Evolutionary conservation across 1,140 invertebrate species (phyloP).

Genomic region (Drosophila mojavensis): DNA sequence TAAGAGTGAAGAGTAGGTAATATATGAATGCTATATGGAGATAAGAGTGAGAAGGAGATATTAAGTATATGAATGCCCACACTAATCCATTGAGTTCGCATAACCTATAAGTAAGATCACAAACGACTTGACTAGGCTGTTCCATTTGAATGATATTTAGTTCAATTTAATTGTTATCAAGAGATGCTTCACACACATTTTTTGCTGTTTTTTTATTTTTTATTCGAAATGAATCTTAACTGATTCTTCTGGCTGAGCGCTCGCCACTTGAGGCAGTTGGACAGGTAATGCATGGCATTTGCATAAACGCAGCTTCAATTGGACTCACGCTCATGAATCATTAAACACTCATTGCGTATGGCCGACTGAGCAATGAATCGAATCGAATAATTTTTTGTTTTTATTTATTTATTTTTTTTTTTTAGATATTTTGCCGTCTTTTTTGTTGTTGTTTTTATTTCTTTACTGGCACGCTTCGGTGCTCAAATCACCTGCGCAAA

Average conservation of each 20-base stretch:
- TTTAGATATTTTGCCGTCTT: background rate
- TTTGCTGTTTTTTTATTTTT: too few species aligned
- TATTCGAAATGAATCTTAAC: background rate
- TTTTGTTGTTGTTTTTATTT: background rate
- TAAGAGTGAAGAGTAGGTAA: too few species aligned
- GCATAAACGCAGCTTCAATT: conserved; percentile 5
- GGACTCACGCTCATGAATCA: conserved; percentile 18
- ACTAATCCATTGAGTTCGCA: too few species aligned
- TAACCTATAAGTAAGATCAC: too few species aligned
- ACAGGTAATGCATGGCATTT: conserved; percentile 7
- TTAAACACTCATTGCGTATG: conserved; percentile 33
- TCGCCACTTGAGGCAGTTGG: background rate
- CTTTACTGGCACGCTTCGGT: conserved; percentile 44
- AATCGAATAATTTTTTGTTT: background rate
- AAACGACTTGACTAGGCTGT: too few species aligned
- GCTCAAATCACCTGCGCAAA: conserved; percentile 67
- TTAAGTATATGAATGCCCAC: too few species aligned
- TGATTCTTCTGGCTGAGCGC: background rate
- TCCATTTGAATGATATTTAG: too few species aligned
- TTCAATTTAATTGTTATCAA: too few species aligned
- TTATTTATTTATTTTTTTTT: background rate
- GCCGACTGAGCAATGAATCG: conserved; percentile 36
- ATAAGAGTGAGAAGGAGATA: too few species aligned
- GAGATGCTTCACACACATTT: too few species aligned
- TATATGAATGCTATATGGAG: too few species aligned